These are phyloP conservation scores for Carapus acus DNA, from an alignment of 2,797 vertebrate species.

Conservation along the genomic window DNA sequence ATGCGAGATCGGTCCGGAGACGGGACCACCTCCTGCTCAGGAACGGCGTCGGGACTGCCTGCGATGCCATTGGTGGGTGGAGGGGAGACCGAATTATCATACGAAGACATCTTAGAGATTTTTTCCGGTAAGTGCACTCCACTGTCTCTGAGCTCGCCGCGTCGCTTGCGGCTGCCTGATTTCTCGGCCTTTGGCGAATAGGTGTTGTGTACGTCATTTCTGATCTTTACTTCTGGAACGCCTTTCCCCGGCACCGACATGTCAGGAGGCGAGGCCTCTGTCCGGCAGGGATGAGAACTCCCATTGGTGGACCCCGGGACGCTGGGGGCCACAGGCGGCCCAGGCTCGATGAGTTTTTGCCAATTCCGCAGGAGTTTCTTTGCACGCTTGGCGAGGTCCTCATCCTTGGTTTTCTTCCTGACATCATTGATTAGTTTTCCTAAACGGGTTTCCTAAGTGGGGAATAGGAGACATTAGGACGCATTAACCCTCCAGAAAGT, in stretches of 20 bases:
- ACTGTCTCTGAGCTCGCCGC: constrained; percentile 82
- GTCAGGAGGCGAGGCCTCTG: constrained; percentile 72
- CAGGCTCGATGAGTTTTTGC: constrained; percentile 95
- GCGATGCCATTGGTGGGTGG: constrained; percentile 88
- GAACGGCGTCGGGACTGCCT: constrained; percentile 81
- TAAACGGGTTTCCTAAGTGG: constrained; percentile 86
- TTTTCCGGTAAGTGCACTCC: constrained; percentile 79
- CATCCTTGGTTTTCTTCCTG: constrained; percentile 94
- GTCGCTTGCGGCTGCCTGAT: constrained; percentile 80
- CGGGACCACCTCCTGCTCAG: constrained; percentile 69
- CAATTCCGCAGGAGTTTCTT: constrained; percentile 94
- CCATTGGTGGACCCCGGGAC: constrained; percentile 86
- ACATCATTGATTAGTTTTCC: constrained; percentile 98
- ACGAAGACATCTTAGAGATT: constrained; percentile 76
- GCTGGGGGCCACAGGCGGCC: constrained; percentile 72
- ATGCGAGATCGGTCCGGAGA: constrained; percentile 73
- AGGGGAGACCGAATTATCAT: constrained; percentile 78
- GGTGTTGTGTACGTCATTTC: constrained; percentile 89
- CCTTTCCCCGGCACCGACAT: constrained; percentile 71
- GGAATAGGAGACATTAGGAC: constrained; percentile 23
- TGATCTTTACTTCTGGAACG: constrained; percentile 81
- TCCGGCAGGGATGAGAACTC: constrained; percentile 82
- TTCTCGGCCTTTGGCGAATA: constrained; percentile 88
- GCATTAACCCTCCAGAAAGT: not conserved
- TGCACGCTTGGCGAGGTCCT: constrained; percentile 96